Conservation (phyloP, 2,113 vertebrate species). For the Vicugna pacos region DNA sequence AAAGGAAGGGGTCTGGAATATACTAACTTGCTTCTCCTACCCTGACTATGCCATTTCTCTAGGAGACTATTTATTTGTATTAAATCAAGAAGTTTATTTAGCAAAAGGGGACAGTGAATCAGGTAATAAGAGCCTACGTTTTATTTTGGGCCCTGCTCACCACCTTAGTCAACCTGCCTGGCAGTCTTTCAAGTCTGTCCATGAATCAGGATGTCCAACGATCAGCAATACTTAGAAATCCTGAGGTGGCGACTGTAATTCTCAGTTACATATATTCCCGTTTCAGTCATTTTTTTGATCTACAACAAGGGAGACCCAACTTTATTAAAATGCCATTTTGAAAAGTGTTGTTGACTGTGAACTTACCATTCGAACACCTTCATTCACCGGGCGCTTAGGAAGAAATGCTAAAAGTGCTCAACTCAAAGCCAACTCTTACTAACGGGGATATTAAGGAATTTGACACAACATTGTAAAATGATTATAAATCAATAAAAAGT, state of each 20-base stretch:
- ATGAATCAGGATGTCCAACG: not conserved
- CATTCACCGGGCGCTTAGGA: no score
- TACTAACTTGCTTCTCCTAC: not conserved
- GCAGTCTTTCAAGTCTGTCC: not conserved
- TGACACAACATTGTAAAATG: no score
- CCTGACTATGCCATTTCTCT: not conserved
- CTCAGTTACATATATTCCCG: not conserved
- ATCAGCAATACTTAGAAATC: not conserved
- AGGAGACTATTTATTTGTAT: not conserved
- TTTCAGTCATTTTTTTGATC: not conserved
- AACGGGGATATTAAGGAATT: not conserved
- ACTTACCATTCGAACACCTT: not conserved
- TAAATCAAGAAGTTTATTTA: not conserved
- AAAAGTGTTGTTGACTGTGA: not conserved
- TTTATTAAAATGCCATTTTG: not conserved
- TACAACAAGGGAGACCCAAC: not conserved
- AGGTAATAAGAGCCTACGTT: not conserved
- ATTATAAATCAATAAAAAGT: no score
- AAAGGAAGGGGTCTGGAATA: not conserved
- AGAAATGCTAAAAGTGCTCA: not conserved
- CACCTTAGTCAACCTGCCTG: not conserved
- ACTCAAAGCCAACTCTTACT: not conserved
- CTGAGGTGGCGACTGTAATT: not conserved
- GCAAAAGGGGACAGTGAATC: not conserved
- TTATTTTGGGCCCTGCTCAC: not conserved